These are phyloP conservation scores for Neolamprologus tretocephalus DNA, from an alignment of 2,113 vertebrate species.

Conservation along the genomic window DNA sequence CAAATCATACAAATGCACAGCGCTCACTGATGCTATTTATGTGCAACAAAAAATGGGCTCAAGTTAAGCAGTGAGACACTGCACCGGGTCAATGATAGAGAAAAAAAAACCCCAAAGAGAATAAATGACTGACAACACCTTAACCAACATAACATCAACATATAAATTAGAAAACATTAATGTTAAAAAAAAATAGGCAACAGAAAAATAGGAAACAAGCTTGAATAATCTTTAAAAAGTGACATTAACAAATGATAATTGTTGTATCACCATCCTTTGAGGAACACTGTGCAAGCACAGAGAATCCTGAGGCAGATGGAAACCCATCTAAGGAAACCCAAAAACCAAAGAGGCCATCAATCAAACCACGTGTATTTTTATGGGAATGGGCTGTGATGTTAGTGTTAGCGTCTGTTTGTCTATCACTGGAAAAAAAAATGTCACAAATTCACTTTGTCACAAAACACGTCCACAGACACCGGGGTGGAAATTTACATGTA, in stretches of 20 bases:
- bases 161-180: not conserved
- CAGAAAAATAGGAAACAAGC: not conserved
- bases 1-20: not conserved
- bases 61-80: not conserved
- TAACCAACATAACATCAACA: not conserved
- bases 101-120: not conserved
- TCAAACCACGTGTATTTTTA: conserved; percentile 27
- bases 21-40: not conserved
- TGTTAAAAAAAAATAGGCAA: not conserved
- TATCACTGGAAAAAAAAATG: conserved; percentile 24
- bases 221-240: not conserved
- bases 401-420: conserved; percentile 17
- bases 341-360: conserved; percentile 49
- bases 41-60: not conserved
- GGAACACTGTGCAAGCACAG: conserved; percentile 23
- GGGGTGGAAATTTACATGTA: not conserved
- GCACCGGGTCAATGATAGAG: not conserved
- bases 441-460: not conserved
- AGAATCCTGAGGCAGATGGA: conserved; percentile 48
- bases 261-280: conserved; percentile 20
- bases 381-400: conserved; percentile 10
- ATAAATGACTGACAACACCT: not conserved
- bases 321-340: conserved; percentile 34
- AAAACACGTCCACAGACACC: not conserved
- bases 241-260: conserved; percentile 51